Evolutionary conservation across 2,113 vertebrate species (phyloP), one percentile per base, ranked within the genome.

Genomic region (Pterophyllum scalare): DNA sequence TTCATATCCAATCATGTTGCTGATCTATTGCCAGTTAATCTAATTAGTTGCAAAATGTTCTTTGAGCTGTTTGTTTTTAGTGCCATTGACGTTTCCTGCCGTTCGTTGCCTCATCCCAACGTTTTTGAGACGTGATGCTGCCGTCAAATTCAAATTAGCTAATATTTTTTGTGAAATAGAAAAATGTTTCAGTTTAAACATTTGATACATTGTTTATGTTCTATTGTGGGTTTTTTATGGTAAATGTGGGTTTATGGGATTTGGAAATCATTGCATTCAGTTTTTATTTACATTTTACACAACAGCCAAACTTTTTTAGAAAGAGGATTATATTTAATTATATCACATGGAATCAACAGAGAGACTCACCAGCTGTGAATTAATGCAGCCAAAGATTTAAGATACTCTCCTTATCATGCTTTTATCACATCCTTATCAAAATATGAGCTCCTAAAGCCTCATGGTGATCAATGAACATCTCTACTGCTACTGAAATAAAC

Each of bases 341-440:
- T 52, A 52, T 70, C 24, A 70, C 13, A 70, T 52, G 20, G 17
- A 20, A 72, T 72, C 24, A 31, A 70, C 15, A 72, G 31, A 54
- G 46, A 49, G 38, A 40, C 59, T 84, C 54, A 83, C 62, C n/a
- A 6, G 35, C 88, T 89, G 87, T 93, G 91, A 94, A 95, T 94
- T 91, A 94, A 92, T 95, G 92, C 82, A 88, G 78, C 79, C 78
- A 83, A 70, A 91, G 90, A 95, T 95, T 91, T 89, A 87, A 93
- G 92, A 94, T 93, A 90, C 76, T 88, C 76, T 81, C 70, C 90
- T 94, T 95, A 95, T 96, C 93, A 35, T 84, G 82, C 61, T 72
- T 86, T 94, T 87, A 95, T 94, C 91, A 65, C 84, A 83, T 64
- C 86, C 91, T 94, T 93, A 92, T 95, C 92, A 93, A 93, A 94